Percentiles rank a stretch among this genome's conserved stretches.
Conservation (phyloP, 1,140 invertebrate genomes). For the Ctenoplectra terminalis region DNA sequence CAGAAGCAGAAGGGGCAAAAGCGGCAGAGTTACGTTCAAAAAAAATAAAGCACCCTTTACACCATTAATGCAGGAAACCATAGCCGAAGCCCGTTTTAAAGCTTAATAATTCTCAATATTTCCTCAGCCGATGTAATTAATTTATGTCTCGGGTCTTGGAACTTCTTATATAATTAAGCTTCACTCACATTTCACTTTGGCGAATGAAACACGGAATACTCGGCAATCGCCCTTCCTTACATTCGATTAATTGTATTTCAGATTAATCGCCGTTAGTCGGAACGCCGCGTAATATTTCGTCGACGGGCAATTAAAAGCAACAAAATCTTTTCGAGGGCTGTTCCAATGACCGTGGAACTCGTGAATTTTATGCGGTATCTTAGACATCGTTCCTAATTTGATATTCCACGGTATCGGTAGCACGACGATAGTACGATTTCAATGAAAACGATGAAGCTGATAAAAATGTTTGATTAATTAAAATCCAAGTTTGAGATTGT, state of each 20-base stretch:
- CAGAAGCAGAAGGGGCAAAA: not conserved
- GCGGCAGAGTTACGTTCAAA: not conserved
- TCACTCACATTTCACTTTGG: constrained; percentile 37
- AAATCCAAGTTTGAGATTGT: too few relatives aligned
- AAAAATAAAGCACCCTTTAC: not conserved
- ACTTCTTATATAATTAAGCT: constrained; percentile 64
- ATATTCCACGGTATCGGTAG: too few relatives aligned
- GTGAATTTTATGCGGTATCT: too few relatives aligned
- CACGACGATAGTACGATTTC: too few relatives aligned
- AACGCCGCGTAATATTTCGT: not conserved
- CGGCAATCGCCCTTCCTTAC: not conserved
- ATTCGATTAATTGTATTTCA: constrained; percentile 42
- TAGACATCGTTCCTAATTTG: not conserved
- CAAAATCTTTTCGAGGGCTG: not conserved
- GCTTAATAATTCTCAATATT: constrained; percentile 66
- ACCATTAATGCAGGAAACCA: constrained; percentile 7
- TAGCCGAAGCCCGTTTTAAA: constrained; percentile 26
- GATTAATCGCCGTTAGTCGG: constrained; percentile 28
- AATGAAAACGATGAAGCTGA: not conserved
- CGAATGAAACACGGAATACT: constrained; percentile 10
- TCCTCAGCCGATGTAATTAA: constrained; percentile 54
- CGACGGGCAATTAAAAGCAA: not conserved
- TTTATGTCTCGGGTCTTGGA: constrained; percentile 50
- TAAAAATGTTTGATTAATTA: not conserved
- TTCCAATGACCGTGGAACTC: not conserved